Percentiles rank a stretch among this genome's conserved stretches.
These are phyloP conservation scores for Calephelis perditalis DNA, from an alignment of 2,888 invertebrate species.

Conservation along the genomic window DNA sequence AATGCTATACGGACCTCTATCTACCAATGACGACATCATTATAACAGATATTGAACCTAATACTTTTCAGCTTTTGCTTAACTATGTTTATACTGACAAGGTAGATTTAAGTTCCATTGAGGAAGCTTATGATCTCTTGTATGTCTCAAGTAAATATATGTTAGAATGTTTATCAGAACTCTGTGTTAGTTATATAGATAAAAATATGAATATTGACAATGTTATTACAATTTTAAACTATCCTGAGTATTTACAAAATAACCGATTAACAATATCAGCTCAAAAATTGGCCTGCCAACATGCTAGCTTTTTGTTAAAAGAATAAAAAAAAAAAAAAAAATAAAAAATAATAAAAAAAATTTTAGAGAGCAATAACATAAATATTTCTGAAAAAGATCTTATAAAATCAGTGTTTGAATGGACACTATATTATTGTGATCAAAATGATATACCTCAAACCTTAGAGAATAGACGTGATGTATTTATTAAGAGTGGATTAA, in stretches of 20 bases:
- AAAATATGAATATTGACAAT: constrained; percentile 76
- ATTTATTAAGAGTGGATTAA: constrained; percentile 58
- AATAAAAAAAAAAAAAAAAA: too few relatives aligned
- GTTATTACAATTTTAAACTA: constrained; percentile 79
- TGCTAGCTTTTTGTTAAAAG: constrained; percentile 71
- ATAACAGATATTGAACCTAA: constrained; percentile 79
- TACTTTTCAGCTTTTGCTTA: constrained; percentile 78
- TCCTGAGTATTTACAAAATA: constrained; percentile 77
- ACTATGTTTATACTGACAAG: constrained; percentile 80
- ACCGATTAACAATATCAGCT: constrained; percentile 69
- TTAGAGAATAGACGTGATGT: constrained; percentile 62
- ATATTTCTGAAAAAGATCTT: constrained; percentile 72
- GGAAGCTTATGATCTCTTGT: constrained; percentile 80
- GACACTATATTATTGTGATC: constrained; percentile 71
- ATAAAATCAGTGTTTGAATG: constrained; percentile 75
- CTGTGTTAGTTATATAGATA: constrained; percentile 74
- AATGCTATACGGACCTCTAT: constrained; percentile 81
- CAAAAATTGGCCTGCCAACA: constrained; percentile 76
- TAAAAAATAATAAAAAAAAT: constrained; percentile 67
- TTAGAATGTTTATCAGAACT: constrained; percentile 69
- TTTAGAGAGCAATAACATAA: constrained; percentile 68
- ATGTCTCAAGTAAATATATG: constrained; percentile 82
- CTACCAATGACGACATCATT: constrained; percentile 63
- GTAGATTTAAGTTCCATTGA: constrained; percentile 73
- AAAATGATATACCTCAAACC: constrained; percentile 51